Base-by-base conservation (phyloP, 2,113 vertebrate species). In the Nyctibius bracteatus region DNA sequence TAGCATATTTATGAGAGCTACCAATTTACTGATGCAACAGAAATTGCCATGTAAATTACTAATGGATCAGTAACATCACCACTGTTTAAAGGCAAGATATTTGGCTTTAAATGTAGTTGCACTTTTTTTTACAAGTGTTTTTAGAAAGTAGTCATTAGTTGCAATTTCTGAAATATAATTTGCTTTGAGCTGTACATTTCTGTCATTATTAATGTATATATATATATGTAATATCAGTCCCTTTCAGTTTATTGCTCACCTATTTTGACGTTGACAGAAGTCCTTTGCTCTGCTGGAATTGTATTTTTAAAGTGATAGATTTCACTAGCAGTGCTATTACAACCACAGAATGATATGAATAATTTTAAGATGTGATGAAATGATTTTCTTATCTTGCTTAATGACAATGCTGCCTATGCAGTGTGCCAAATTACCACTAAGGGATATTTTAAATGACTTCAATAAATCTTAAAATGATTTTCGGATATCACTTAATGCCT, bases 381-480 rank as follows among this genome's bases (percentile, higher is more conserved):
- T 25, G 3, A 94, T 96, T 97, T 97, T 91, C 83, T 96, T 97
- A 63, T 94, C 55, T 75, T 95, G 91, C 77, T 96, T 97, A 96
- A 97, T 97, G 89, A 90, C 39, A 97, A 88, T 94, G 80, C 84
- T 96, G 88, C n/a, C 88, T 96, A 95, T 94, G 62, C 82, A 74
- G 39, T 93, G 57, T 93, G 81, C 92, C 84, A 97, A 90, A 96
- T 97, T 97, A 81, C 91, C 90, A 97, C 97, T 97, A 97, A 96
- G 67, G n/a, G 66, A 81, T 96, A 97, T 97, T 98, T 98, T 97
- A 96, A 96, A 97, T 97, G 89, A 97, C 78, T 96, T 96, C 94
- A 94, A 92, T 98, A 98, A 97, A 98, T 97, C 92, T 97, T 97
- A 86, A 95, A 90, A 90, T 96, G 52, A 95, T 97, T 98, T 98